Base-by-base conservation (phyloP, 2,888 invertebrate genomes). In the Caenorhabditis doughertyi region DNA sequence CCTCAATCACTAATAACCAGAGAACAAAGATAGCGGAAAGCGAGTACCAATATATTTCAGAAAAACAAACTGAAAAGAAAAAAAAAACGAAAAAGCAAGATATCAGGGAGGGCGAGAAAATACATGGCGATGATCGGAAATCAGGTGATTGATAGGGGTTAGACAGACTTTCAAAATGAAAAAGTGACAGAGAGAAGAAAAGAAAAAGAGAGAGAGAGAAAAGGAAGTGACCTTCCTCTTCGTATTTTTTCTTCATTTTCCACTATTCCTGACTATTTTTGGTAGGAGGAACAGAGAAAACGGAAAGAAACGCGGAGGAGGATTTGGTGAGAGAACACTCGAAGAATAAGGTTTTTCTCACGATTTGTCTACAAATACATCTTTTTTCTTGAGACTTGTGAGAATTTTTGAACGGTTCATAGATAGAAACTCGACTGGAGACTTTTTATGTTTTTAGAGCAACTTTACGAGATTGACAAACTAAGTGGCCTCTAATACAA, bases 111-210 rank as follows among this genome's bases (percentile, higher is more conserved):
- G 70, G 71, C 58, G 71, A 49, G 53, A 73, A 64, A 65, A 44
- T 56, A 58, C 73, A 73, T 16, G 73, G 73, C 73, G 73, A 62
- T 72, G 58, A 64, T 74, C 73, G 65, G 56, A 74, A 76, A 76
- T 76, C 76, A 76, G 67, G 76, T 68, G 70, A 68, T 77, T 77
- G 77, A 70, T 70, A 77, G 56, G 49, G 49, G 21, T 21, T 49
- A 64, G 64, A 47, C 35, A 29, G 23, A 27, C n/a, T 29, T 35
- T 27, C 21, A 16, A 68, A 29, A 68, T 32, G 58, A n/a, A 23
- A 25, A 13, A 18, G n/a, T n/a, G n/a, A n/a, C n/a, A n/a, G n/a
- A n/a, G n/a, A n/a, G 42, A 53, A 16, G n/a, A 18, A 62, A 32
- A 62, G 42, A 62, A 16, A 35, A 7, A 62, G 64, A 64, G 42